Evolutionary conservation across 1,140 invertebrate genomes (phyloP), one percentile per base, ranked within the genome.

Genomic region (Cepaea nemoralis): DNA sequence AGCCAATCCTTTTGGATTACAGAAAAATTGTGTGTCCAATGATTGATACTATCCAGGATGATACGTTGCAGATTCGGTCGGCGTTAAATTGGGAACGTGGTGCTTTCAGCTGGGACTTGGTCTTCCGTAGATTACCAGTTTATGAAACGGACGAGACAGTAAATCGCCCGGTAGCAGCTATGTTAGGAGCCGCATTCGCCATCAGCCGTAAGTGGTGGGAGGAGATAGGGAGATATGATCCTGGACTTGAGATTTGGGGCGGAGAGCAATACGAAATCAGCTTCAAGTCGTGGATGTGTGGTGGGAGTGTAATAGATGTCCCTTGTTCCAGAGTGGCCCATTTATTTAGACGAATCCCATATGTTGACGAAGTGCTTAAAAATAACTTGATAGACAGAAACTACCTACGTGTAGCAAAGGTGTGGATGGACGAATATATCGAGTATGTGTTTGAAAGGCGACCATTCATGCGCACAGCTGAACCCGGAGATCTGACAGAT

Each of bases 181-280:
- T 69, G 66, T 33, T 69, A 35, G 92, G 95, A 70, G 98, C 97
- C 92, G 99, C 99, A 91, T 94, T 94, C 85, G 92, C 96, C 84
- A 93, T 99, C 66, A 37, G 31, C 31, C 19, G 31, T 16, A 31
- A n/a, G 97, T 69, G 66, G 66, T 69, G 66, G 66, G 66, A 69
- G 14, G 66, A 69, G 37, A 31, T 69, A 31, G 66, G 97, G 6
- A 84, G 79, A 8, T 88, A 87, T 70, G 88, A 88, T 67, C 70
- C 74, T 1, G 85, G 84, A 88, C 93, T 99, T 84, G 96, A 94
- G 77, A 93, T 94, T 55, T 94, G 94, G 93, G 97, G 97, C 45
- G 97, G 97, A 1, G 97, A 99, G 92, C 98, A 99, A 92, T 93
- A 98, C 55, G 97, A 99, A 92, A 96, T 99, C 93, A 97, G 96